phyloP scores from a whole-genome alignment of 2,797 vertebrate genomes.

The Labroides dimidiatus region DNA sequence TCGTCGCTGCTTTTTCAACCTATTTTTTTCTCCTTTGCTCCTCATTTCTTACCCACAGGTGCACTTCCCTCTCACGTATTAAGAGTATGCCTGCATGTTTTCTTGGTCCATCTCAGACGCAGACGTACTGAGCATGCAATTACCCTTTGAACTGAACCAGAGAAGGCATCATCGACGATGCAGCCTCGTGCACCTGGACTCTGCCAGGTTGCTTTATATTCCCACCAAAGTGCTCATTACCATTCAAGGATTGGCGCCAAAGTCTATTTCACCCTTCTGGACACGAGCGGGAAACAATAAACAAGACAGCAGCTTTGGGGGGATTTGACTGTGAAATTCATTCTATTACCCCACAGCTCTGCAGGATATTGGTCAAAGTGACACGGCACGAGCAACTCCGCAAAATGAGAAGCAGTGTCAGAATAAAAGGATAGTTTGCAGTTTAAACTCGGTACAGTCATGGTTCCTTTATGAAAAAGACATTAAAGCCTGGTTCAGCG shows the following conservation, averaged over 20 bases:
- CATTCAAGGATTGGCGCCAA: conserved; percentile 48
- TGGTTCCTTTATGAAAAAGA: conserved; percentile 13
- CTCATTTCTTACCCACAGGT: conserved; percentile 15
- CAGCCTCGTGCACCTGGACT: conserved; percentile 47
- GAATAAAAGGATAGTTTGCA: neutral
- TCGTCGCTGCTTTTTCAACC: neutral
- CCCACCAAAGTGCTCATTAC: conserved; percentile 58
- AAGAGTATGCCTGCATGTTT: conserved; percentile 4
- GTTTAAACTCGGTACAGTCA: neutral
- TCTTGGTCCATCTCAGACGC: conserved; percentile 11
- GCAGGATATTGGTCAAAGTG: conserved; percentile 22
- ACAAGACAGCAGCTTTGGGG: conserved; percentile 16
- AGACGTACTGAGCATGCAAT: conserved; percentile 48
- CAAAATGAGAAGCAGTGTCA: conserved; percentile 3
- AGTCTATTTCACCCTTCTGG: conserved; percentile 37
- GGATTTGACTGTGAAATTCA: conserved; percentile 28
- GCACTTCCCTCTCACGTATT: conserved; percentile 19
- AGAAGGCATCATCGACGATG: conserved; percentile 20
- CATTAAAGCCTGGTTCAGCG: conserved; percentile 4
- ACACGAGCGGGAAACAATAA: conserved; percentile 27
- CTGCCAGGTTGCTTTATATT: conserved; percentile 57
- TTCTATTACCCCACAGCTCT: neutral
- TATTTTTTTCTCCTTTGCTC: neutral
- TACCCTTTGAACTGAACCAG: conserved; percentile 43
- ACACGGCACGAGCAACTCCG: conserved; percentile 10